Conservation (phyloP, 2,888 invertebrate genomes). For the Cataglyphis livida region DNA sequence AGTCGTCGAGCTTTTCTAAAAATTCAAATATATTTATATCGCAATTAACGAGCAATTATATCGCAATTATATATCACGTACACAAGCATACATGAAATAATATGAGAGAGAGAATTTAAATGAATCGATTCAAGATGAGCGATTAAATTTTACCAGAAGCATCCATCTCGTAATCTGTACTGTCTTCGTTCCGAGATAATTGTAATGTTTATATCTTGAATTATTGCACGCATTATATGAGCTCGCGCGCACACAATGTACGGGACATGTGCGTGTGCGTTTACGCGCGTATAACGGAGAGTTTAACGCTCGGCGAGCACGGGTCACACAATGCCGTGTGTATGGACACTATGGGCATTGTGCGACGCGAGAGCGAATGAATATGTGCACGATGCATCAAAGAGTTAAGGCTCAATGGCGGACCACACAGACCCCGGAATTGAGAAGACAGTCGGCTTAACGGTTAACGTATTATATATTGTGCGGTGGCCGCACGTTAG, state of each 20-base stretch:
- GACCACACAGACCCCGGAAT: slow-evolving; percentile 79
- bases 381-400: slow-evolving; percentile 80
- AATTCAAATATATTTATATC: not conserved
- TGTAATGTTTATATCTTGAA: slow-evolving; percentile 67
- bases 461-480: slow-evolving; percentile 78
- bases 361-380: slow-evolving; percentile 75
- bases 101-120: not conserved
- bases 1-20: not conserved
- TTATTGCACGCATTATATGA: slow-evolving; percentile 70
- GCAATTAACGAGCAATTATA: not conserved
- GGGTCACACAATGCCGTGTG: slow-evolving; percentile 77
- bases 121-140: not conserved
- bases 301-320: slow-evolving; percentile 79
- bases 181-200: slow-evolving; percentile 36
- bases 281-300: slow-evolving; percentile 69
- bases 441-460: slow-evolving; percentile 79
- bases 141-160: slow-evolving; percentile 2
- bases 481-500: slow-evolving; percentile 67
- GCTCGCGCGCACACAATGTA: slow-evolving; percentile 26
- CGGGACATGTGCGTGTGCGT: not conserved
- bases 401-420: slow-evolving; percentile 80
- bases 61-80: no score
- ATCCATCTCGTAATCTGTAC: not conserved
- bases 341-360: slow-evolving; percentile 80
- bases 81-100: no score